Percentiles rank a stretch among this genome's conserved stretches.
These are phyloP conservation scores for Hipparchia semele DNA, from an alignment of 2,888 invertebrate genomes.

Conservation along the genomic window DNA sequence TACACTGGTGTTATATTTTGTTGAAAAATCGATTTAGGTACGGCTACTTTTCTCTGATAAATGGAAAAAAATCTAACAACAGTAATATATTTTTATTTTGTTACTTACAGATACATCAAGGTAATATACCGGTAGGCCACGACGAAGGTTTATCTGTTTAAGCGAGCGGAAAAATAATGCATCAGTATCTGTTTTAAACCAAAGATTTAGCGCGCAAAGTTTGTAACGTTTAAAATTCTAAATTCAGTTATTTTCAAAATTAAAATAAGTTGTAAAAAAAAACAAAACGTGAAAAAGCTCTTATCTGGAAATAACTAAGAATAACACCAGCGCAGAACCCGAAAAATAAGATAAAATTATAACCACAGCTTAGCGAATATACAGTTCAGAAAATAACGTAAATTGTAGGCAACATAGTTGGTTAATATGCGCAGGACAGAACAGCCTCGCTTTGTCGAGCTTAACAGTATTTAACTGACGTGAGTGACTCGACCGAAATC, in stretches of 20 bases:
- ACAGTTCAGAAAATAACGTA: neutral
- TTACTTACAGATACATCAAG: neutral
- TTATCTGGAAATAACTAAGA: neutral
- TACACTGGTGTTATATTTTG: slow-evolving; percentile 20
- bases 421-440: too few species aligned
- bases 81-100: neutral
- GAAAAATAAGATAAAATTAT: slow-evolving; percentile 4
- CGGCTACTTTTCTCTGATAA: neutral
- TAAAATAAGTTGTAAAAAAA: neutral
- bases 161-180: neutral
- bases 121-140: neutral
- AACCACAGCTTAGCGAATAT: slow-evolving; percentile 9
- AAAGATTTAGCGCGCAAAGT: neutral
- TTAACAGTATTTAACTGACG: too few species aligned
- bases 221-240: too few species aligned
- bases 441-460: too few species aligned
- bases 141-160: neutral
- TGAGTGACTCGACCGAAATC: too few species aligned
- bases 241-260: neutral
- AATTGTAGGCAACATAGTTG: too few species aligned
- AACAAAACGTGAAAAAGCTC: neutral
- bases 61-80: neutral
- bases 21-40: neutral
- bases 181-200: neutral
- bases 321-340: slow-evolving; percentile 26